These are phyloP conservation scores for Doris montereyensis DNA, from an alignment of 2,888 invertebrate genomes.

Conservation along the genomic window DNA sequence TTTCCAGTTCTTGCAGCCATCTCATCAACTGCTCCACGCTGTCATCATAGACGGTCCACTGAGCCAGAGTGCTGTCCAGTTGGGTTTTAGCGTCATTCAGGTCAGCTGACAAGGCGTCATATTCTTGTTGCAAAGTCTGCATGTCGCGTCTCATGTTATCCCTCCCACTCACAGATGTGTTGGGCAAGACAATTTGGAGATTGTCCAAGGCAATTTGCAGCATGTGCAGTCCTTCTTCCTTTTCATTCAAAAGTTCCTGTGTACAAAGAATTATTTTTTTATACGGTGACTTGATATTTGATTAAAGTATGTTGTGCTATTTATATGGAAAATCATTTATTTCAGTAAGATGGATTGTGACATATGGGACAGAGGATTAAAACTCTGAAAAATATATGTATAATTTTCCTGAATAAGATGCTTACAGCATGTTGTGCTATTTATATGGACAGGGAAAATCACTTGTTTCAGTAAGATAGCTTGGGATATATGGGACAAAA, in stretches of 20 bases:
- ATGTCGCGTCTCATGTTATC: constrained; percentile 89
- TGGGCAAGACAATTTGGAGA: constrained; percentile 77
- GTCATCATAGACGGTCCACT: constrained; percentile 95
- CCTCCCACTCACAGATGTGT: constrained; percentile 91
- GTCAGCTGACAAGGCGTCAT: constrained; percentile 88
- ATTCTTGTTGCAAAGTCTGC: constrained; percentile 85
- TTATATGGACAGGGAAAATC: too few species aligned
- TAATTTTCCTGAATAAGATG: too few species aligned
- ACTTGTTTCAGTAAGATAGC: too few species aligned
- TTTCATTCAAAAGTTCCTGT: constrained; percentile 64
- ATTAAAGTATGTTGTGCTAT: too few species aligned
- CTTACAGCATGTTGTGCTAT: too few species aligned
- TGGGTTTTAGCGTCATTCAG: constrained; percentile 81
- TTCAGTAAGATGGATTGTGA: too few species aligned
- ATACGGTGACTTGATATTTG: too few species aligned
- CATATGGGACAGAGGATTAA: too few species aligned
- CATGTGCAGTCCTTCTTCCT: constrained; percentile 67
- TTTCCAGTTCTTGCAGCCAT: constrained; percentile 85
- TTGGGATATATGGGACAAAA: too few species aligned
- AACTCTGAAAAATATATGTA: too few species aligned
- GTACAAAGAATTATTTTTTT: too few species aligned
- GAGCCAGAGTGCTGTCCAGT: constrained; percentile 88
- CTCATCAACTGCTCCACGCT: constrained; percentile 83
- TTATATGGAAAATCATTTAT: too few species aligned
- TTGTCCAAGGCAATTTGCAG: constrained; percentile 68